Conservation (phyloP, 2,113 vertebrate genomes). For the Cynopterus brachyotis region DNA sequence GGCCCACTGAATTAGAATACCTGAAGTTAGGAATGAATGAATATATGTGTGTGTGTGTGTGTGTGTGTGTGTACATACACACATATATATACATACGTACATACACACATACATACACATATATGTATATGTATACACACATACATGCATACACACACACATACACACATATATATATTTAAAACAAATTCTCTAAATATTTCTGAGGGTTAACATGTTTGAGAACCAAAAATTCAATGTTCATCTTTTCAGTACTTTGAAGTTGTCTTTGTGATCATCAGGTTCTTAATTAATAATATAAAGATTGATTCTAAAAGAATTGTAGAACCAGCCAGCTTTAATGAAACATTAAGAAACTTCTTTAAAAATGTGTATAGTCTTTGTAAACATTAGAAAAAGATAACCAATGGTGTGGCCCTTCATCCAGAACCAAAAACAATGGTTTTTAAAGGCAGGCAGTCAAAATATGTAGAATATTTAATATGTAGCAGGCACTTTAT, state of each 20-base stretch:
- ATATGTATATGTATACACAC: too few relatives aligned
- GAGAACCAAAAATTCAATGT: background rate
- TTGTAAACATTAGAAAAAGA: background rate
- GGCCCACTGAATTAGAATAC: background rate
- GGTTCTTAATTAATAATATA: background rate
- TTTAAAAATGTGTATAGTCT: background rate
- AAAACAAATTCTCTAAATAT: background rate
- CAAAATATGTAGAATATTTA: background rate
- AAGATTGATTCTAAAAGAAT: background rate
- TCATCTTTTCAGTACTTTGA: background rate
- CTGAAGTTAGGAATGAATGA: background rate
- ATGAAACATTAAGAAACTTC: background rate
- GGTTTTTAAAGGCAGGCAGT: background rate
- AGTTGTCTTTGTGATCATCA: background rate
- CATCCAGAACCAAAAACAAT: background rate
- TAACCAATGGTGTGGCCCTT: background rate
- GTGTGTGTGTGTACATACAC: background rate
- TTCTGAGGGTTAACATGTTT: background rate
- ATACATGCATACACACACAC: too few relatives aligned
- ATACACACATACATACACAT: too few relatives aligned
- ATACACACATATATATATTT: background rate
- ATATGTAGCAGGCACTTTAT: background rate
- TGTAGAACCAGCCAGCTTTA: background rate
- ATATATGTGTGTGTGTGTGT: background rate
- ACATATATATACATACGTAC: too few relatives aligned